Base-by-base conservation (phyloP, 2,113 vertebrate species). In the Phylloscopus trochiloides region DNA sequence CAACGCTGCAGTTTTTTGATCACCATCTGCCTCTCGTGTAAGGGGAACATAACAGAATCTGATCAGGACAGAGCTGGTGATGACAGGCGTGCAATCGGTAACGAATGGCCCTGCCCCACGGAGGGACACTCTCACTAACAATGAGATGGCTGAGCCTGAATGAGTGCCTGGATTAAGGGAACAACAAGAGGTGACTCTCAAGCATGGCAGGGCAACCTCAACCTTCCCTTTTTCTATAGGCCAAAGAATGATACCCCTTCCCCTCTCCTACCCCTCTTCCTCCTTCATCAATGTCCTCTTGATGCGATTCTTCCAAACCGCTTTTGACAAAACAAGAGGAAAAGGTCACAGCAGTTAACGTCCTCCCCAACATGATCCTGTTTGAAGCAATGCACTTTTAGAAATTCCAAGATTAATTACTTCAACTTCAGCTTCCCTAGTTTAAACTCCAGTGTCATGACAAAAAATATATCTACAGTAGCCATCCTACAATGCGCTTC, bases 301-400 rank as follows among this genome's bases (percentile, higher is more conserved):
- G 83, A 86, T 87, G 76, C 38, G 4, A 86, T 62, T 79, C 92
- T 96, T 93, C 94, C 59, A 59, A 94, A 89, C 36, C 77, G 84
- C 86, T 96, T 97, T 84, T 86, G 94, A 96, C 83, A 80, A 50
- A 48, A 78, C 59, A 82, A 50, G 88, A 97, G 73, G 91, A 91
- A 96, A 95, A 97, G 95, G 96, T 96, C 97, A 97, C 71, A 88
- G 92, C 74, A 92, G 92, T 86, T 91, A 94, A 94, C 4, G 43
- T 86, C 72, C 76, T 81, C 83, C 77, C 81, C 73, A 73, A 29
- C 59, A 74, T 36, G 68, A 92, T 84, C 88, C 77, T 70, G 88
- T 96, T 91, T 94, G 94, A 97, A 95, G 73, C 48, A 70, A 65
- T 78, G 77, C 70, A 77, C 83, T 93, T 92, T 74, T 34, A 73